Evolutionary conservation across 2,113 vertebrate species (phyloP).

Genomic region (Sigmodon hispidus): DNA sequence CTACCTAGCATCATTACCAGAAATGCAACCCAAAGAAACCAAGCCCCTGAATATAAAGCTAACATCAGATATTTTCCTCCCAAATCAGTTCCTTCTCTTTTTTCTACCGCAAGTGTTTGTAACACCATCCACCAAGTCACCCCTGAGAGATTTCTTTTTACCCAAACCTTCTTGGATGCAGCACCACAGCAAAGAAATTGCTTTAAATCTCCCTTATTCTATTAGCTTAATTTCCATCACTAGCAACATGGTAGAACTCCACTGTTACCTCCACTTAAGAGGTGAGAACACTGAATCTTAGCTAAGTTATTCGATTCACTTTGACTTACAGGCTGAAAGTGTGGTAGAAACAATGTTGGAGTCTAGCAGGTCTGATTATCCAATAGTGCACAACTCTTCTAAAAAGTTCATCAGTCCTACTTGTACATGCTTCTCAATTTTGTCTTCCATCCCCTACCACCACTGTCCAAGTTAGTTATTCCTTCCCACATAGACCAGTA

Average conservation of each 20-base stretch:
- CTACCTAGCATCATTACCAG: background rate
- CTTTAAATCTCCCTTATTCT: background rate
- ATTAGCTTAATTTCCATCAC: background rate
- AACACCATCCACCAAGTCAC: background rate
- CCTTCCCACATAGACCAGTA: background rate
- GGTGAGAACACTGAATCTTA: background rate
- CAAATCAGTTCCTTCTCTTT: background rate
- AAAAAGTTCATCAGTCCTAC: background rate
- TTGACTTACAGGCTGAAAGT: background rate
- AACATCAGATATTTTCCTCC: background rate
- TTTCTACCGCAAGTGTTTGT: background rate
- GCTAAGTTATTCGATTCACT: background rate
- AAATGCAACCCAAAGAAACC: slow-evolving; percentile 6
- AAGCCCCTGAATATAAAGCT: background rate
- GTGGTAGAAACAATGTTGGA: background rate
- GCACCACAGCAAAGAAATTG: background rate
- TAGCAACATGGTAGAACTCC: background rate
- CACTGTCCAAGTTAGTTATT: background rate
- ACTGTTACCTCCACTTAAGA: background rate
- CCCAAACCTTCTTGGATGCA: background rate
- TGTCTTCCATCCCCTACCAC: background rate
- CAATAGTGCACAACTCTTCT: background rate
- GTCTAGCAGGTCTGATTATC: background rate
- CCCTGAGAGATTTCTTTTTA: background rate
- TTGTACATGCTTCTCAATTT: background rate